Base-by-base conservation (phyloP, 2,888 invertebrate species). In the Cylloceria caligata region DNA sequence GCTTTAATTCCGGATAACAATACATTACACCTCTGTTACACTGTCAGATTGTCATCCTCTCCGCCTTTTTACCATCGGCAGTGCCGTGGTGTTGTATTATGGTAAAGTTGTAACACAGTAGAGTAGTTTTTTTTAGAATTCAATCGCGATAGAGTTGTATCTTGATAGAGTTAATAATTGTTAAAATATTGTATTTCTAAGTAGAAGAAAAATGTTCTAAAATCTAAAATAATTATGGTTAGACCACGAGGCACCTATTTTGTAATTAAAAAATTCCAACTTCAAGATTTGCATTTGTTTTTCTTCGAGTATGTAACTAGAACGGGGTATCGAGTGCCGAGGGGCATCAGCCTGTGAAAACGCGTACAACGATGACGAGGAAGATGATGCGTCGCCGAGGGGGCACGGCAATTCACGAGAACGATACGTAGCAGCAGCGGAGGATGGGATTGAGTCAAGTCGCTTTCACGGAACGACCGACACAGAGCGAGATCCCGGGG, bases 271-370 rank as follows among this genome's bases (percentile, higher is more conserved):
- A 60, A n/a, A n/a, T n/a, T n/a, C n/a, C n/a, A n/a, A n/a, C 39
- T 5, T 64, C n/a, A 36, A 24, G 27, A 24, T 3, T 21, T 7
- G 24, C 21, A 21, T 52, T 24, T 16, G 24, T 13, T 13, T 11
- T 36, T 69, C 27, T 24, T 55, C 52, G 52, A 65, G 52, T 65
- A 42, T 74, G 73, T 64, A 64, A 74, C 73, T 65, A 52, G 73
- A 52, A 52, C 47, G 52, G 52, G 64, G 64, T 36, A 24, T 55
- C 36, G 62, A 64, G 55, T 42, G n/a, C 27, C 49, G 67, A 52
- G 84, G 81, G 71, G 85, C 87, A 89, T 75, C 85, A 84, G 87
- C 87, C 88, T 88, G 89, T 89, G 89, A 89, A 89, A 88, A 88
- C 84, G 85, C 86, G 86, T 83, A 69, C 85, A 80, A 86, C 49